Evolutionary conservation across 2,888 invertebrate genomes (phyloP).

Genomic region (Epirrhoe tristata): DNA sequence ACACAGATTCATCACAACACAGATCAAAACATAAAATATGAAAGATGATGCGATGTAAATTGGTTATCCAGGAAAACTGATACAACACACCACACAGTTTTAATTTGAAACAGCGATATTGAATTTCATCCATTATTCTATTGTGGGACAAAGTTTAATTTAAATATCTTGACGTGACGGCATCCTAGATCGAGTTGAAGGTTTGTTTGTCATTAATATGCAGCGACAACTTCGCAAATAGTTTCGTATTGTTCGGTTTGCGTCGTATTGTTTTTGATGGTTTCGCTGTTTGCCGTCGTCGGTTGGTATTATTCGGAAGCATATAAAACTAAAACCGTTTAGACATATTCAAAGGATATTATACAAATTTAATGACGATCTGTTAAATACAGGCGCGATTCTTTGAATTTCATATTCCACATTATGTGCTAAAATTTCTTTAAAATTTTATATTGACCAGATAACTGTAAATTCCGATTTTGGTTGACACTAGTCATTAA

Average conservation of each 20-base stretch:
- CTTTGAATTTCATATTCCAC: no score
- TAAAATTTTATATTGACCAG: no score
- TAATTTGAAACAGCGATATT: conserved; percentile 47
- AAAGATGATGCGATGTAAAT: neutral
- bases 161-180: conserved; percentile 60
- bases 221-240: conserved; percentile 27
- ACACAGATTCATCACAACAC: neutral
- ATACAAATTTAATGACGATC: no score
- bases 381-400: no score
- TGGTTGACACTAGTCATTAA: no score
- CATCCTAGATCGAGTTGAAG: conserved; percentile 44
- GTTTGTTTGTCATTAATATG: conserved; percentile 37
- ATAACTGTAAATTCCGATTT: no score
- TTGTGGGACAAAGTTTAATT: conserved; percentile 62
- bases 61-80: conserved; percentile 21
- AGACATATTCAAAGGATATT: no score
- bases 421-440: no score
- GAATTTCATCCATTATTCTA: conserved; percentile 64
- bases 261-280: conserved; percentile 9
- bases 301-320: neutral
- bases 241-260: conserved; percentile 21
- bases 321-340: no score
- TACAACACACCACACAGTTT: conserved; percentile 28
- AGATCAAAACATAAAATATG: neutral
- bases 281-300: conserved; percentile 2